These are phyloP conservation scores for Trichosurus vulpecula DNA, from an alignment of 2,797 vertebrate genomes.

Conservation along the genomic window DNA sequence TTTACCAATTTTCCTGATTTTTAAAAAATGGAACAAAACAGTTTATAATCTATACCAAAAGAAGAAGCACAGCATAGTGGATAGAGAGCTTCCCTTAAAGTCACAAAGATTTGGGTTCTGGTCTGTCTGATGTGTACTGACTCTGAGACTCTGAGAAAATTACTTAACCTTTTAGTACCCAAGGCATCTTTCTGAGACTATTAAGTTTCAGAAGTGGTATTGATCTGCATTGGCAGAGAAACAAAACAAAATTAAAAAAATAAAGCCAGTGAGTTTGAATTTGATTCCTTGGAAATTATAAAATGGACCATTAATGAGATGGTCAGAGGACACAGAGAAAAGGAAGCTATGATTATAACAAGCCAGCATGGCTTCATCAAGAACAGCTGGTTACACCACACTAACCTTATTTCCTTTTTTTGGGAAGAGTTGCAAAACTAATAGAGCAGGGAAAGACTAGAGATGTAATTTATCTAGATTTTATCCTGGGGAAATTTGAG, in stretches of 20 bases:
- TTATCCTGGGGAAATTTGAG: background rate
- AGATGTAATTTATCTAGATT: background rate
- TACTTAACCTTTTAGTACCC: background rate
- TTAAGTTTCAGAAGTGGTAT: background rate
- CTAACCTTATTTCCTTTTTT: background rate
- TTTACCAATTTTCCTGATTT: background rate
- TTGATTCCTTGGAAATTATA: background rate
- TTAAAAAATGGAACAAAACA: background rate
- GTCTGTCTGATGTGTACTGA: background rate
- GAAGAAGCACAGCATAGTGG: background rate
- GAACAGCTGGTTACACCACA: background rate
- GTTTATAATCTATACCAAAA: background rate
- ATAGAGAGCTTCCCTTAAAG: no score
- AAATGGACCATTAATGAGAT: background rate
- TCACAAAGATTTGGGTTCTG: background rate
- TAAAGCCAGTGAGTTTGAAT: background rate
- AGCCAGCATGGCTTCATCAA: background rate
- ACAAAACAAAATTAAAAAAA: background rate
- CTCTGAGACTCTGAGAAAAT: background rate
- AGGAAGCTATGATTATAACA: background rate
- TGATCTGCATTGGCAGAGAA: background rate
- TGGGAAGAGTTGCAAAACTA: no score
- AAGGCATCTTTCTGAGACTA: no score
- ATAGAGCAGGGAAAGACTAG: background rate
- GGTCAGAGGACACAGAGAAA: background rate